A percentile compares a stretch with the other conserved stretches of the same genome.
phyloP scores from a whole-genome alignment of 2,888 invertebrate species.

The Pammene aurita region DNA sequence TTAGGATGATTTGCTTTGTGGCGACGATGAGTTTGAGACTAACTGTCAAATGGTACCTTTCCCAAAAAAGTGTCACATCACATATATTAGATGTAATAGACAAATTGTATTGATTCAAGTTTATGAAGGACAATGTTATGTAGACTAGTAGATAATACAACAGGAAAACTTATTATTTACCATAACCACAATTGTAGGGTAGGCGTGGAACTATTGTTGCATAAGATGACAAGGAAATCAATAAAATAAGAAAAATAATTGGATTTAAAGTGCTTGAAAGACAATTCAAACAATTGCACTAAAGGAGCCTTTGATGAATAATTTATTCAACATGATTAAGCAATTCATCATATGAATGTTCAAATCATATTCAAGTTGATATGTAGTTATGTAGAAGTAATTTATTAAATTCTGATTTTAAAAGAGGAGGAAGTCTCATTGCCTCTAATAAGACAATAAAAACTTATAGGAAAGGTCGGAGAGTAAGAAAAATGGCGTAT shows the following conservation, averaged over 20 bases:
- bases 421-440: constrained; percentile 25
- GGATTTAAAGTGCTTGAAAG: background rate
- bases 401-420: constrained; percentile 19
- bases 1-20: constrained; percentile 39
- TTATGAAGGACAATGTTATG: constrained; percentile 1
- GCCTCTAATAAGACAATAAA: constrained; percentile 19
- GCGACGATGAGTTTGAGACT: constrained; percentile 38
- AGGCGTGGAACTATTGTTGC: constrained; percentile 34
- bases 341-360: constrained; percentile 15
- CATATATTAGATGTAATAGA: no score
- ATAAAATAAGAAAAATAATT: constrained; percentile 31
- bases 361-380: background rate
- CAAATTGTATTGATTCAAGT: background rate
- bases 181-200: constrained; percentile 36
- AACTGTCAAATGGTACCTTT: no score
- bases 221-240: constrained; percentile 38
- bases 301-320: constrained; percentile 18
- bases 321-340: constrained; percentile 26
- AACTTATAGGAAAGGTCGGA: constrained; percentile 7
- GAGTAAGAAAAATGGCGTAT: constrained; percentile 19
- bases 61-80: no score
- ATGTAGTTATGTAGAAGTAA: background rate
- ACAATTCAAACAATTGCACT: background rate
- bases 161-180: constrained; percentile 34
- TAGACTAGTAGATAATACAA: constrained; percentile 9